These are phyloP conservation scores for Apoda limacodes DNA, from an alignment of 2,888 invertebrate genomes.

Conservation along the genomic window DNA sequence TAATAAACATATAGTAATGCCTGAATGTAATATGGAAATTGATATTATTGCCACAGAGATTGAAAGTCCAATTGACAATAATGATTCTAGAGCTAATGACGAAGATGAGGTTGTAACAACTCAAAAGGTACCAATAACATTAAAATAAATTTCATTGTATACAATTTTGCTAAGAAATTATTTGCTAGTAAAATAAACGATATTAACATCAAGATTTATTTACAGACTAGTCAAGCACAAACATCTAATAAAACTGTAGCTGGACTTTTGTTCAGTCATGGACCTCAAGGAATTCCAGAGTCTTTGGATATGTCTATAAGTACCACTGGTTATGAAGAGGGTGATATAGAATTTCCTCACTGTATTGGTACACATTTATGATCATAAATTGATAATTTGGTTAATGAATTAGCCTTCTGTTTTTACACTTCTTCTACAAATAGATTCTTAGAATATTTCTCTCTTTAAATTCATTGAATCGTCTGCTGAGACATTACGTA, in stretches of 20 bases:
- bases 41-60: too few relatives aligned
- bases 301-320: constrained; percentile 44
- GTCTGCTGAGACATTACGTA: too few relatives aligned
- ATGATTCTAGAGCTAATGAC: too few relatives aligned
- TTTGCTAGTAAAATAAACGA: not conserved
- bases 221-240: not conserved
- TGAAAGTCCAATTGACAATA: too few relatives aligned
- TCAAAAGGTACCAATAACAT: constrained; percentile 8
- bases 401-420: too few relatives aligned
- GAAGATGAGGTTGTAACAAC: constrained; percentile 8
- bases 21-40: too few relatives aligned
- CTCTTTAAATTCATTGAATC: too few relatives aligned
- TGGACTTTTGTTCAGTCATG: constrained; percentile 41
- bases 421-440: too few relatives aligned
- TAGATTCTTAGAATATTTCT: too few relatives aligned
- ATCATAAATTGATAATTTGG: too few relatives aligned
- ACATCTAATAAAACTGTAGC: constrained; percentile 3
- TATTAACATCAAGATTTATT: not conserved
- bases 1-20: too few relatives aligned
- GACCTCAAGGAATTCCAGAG: constrained; percentile 36
- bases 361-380: constrained; percentile 51
- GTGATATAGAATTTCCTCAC: constrained; percentile 39
- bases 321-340: constrained; percentile 46
- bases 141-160: constrained; percentile 13
- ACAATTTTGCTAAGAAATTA: constrained; percentile 10